These are phyloP conservation scores for Drosophila melanocephala DNA, from an alignment of 2,888 invertebrate genomes.

Conservation along the genomic window DNA sequence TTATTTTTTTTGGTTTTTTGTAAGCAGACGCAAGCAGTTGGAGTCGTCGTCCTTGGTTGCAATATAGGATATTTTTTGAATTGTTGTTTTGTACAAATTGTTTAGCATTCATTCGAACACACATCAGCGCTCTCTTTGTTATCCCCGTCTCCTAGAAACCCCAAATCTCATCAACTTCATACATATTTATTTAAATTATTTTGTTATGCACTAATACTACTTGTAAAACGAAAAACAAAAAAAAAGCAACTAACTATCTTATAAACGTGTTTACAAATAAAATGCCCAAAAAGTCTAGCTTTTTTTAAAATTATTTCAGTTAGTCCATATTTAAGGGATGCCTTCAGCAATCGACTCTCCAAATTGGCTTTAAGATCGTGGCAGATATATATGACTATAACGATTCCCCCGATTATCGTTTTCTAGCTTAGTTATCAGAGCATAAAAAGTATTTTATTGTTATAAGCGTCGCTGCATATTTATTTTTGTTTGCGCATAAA, in stretches of 20 bases:
- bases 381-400: no score
- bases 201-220: conserved; percentile 64
- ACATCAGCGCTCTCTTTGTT: conserved; percentile 35
- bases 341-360: background rate
- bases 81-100: conserved; percentile 68
- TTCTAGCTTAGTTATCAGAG: background rate
- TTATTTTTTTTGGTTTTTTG: conserved; percentile 6
- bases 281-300: conserved; percentile 33
- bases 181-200: conserved; percentile 74
- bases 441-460: background rate
- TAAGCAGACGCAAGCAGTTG: conserved; percentile 4
- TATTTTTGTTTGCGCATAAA: conserved; percentile 51
- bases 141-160: background rate
- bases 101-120: conserved; percentile 37
- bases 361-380: background rate
- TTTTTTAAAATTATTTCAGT: background rate
- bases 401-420: background rate
- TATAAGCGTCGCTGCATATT: conserved; percentile 48
- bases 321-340: no score
- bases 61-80: conserved; percentile 36
- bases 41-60: conserved; percentile 16
- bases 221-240: conserved; percentile 20
- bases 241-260: conserved; percentile 40
- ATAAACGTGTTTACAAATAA: conserved; percentile 68
- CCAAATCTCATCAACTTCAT: conserved; percentile 42